Evolutionary conservation across 2,888 invertebrate genomes (phyloP).

Genomic region (Macrophya annulata): DNA sequence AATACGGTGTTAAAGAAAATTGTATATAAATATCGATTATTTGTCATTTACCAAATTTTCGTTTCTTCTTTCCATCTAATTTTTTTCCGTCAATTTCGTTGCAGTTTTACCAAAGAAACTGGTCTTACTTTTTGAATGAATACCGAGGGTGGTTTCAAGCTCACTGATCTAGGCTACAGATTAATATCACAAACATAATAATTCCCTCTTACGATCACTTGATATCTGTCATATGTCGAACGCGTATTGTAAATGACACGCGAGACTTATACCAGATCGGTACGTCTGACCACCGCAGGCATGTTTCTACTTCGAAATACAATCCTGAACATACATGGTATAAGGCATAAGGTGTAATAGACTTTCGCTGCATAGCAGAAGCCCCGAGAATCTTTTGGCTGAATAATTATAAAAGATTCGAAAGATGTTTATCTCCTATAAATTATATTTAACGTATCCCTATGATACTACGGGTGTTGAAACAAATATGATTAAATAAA

Average conservation of each 20-base stretch:
- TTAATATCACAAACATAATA: background rate
- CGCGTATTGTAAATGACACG: background rate
- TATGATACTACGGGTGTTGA: background rate
- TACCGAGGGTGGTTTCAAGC: background rate
- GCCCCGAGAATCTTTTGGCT: background rate
- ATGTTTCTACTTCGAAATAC: conserved; percentile 32
- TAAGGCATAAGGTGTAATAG: background rate
- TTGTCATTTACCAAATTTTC: background rate
- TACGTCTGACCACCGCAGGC: conserved; percentile 40
- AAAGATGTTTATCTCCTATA: background rate
- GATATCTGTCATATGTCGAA: conserved; percentile 22
- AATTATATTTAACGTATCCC: no score
- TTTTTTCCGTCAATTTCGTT: background rate
- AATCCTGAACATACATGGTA: background rate
- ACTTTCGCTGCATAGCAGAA: background rate
- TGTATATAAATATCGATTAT: background rate
- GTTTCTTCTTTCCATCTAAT: background rate
- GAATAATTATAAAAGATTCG: background rate
- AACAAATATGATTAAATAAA: background rate
- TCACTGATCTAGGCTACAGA: background rate
- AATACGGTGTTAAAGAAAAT: background rate
- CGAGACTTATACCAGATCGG: no score
- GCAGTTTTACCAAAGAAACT: background rate
- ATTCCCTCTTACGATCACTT: background rate
- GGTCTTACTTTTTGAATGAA: background rate